These are phyloP conservation scores for Lypha dubia DNA, from an alignment of 2,888 invertebrate genomes.

Conservation along the genomic window DNA sequence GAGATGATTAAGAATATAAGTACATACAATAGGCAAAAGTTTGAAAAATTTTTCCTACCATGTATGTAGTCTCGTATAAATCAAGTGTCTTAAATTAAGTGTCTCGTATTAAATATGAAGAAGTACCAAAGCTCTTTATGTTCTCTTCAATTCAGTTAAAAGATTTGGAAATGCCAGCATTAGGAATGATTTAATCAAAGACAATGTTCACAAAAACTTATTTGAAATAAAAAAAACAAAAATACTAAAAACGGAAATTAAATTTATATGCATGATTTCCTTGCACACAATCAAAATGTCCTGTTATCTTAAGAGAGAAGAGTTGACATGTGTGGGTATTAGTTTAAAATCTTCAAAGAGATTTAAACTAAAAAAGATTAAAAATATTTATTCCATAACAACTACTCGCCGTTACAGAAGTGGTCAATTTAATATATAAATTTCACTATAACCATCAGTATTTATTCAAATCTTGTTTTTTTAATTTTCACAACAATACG, in stretches of 20 bases:
- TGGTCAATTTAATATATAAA: conserved; percentile 33
- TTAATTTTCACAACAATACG: conserved; percentile 9
- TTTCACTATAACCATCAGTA: conserved; percentile 39
- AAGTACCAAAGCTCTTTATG: conserved; percentile 1
- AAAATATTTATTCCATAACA: neutral
- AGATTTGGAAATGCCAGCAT: neutral
- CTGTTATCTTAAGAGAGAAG: conserved; percentile 35
- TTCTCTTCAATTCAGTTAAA: conserved; percentile 9
- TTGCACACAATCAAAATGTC: conserved; percentile 13
- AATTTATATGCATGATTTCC: conserved; percentile 60
- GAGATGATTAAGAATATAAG: no score
- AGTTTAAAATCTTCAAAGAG: conserved; percentile 53
- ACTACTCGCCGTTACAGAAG: neutral
- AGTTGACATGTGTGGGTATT: conserved; percentile 12
- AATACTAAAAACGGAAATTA: conserved; percentile 58
- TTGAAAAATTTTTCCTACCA: neutral
- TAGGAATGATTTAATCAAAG: neutral
- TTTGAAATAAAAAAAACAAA: conserved; percentile 22
- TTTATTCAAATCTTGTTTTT: conserved; percentile 11
- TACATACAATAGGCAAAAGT: neutral
- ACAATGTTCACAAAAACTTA: neutral
- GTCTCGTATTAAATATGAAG: neutral
- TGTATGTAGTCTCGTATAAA: no score
- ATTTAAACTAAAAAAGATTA: conserved; percentile 29
- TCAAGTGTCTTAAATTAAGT: neutral